Percentiles rank a stretch among this genome's conserved stretches.
phyloP scores from a whole-genome alignment of 2,888 invertebrate species.

The Eustalomyia histrio region DNA sequence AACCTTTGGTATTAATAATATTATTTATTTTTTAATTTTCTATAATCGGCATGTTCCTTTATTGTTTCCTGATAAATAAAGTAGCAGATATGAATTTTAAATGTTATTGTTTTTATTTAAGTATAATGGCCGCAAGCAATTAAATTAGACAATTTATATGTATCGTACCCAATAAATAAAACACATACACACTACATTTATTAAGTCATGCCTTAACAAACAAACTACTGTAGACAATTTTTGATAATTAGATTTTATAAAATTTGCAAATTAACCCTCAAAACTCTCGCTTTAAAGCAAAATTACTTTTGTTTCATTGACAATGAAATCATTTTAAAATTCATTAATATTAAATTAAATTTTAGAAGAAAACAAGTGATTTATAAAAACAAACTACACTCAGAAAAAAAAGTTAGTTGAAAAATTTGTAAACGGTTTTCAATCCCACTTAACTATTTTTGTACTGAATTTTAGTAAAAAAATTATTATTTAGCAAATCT shows the following conservation, averaged over 20 bases:
- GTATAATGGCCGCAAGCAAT: background rate
- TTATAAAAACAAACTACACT: background rate
- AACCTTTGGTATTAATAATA: background rate
- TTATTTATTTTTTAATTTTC: background rate
- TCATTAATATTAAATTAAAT: constrained; percentile 28
- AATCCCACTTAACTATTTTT: too few species aligned
- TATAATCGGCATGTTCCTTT: background rate
- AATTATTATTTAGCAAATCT: too few species aligned
- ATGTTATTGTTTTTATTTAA: background rate
- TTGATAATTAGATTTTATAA: constrained; percentile 24
- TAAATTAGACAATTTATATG: background rate
- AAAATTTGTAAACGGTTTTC: too few species aligned
- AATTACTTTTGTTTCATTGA: constrained; percentile 31
- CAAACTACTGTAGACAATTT: constrained; percentile 1
- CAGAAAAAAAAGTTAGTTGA: too few species aligned
- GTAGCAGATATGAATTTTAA: constrained; percentile 19
- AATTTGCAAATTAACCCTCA: constrained; percentile 14
- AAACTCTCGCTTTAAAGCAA: constrained; percentile 27
- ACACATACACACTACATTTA: background rate
- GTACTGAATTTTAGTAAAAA: too few species aligned
- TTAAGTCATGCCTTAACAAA: background rate
- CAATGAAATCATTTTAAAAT: constrained; percentile 38
- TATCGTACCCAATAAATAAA: background rate
- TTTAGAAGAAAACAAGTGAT: constrained; percentile 7
- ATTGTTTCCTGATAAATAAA: constrained; percentile 17